Conservation (phyloP, 2,113 vertebrate species). For the Hymenochirus boettgeri region DNA sequence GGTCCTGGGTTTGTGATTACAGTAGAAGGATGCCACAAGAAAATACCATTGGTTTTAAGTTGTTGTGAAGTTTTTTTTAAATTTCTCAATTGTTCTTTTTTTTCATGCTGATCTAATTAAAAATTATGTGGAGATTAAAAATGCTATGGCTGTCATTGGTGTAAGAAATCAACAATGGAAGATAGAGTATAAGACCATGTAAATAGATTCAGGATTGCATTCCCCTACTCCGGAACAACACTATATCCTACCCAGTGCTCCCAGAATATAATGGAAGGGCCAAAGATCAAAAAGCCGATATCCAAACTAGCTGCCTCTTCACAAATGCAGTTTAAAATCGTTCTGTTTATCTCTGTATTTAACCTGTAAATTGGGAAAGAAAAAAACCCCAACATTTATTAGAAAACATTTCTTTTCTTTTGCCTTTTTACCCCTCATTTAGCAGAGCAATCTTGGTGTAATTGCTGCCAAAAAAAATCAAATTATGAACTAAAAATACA, state of each 20-base stretch:
- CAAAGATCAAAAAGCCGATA: conserved; percentile 30
- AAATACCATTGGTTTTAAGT: neutral
- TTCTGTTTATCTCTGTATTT: conserved; percentile 30
- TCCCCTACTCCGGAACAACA: conserved; percentile 10
- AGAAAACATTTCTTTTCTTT: too few species aligned
- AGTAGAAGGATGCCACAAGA: neutral
- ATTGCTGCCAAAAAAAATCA: too few species aligned
- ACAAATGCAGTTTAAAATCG: conserved; percentile 12
- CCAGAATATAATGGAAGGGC: conserved; percentile 32
- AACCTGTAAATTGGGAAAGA: conserved; percentile 14
- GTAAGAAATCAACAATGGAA: conserved; percentile 27
- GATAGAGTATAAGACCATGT: conserved; percentile 7
- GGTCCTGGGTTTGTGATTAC: neutral
- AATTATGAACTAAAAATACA: too few species aligned
- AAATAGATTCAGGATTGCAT: conserved; percentile 29
- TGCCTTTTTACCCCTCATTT: too few species aligned
- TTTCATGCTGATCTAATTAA: conserved; percentile 20
- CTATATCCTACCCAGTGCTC: conserved; percentile 32
- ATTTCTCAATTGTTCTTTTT: neutral
- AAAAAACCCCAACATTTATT: too few species aligned
- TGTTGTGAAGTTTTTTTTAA: neutral
- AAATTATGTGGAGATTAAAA: conserved; percentile 32
- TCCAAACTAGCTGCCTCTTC: conserved; percentile 29
- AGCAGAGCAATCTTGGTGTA: too few species aligned
- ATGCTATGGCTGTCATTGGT: conserved; percentile 34